A percentile compares a stretch with the other conserved stretches of the same genome.
Conservation (phyloP, 1,140 invertebrate genomes). For the Brachionus rubens region DNA sequence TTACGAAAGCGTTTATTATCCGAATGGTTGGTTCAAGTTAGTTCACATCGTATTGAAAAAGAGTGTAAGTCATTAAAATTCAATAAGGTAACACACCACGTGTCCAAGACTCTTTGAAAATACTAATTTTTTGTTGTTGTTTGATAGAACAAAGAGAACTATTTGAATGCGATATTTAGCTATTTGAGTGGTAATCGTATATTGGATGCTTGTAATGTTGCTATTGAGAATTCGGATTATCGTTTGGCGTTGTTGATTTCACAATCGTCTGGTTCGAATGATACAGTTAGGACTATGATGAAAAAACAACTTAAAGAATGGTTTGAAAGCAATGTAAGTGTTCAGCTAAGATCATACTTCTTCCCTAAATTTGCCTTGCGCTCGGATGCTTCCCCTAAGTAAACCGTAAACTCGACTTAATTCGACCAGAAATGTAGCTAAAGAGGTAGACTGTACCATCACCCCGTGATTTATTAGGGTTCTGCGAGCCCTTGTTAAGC, state of each 20-base stretch:
- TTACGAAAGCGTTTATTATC: conserved; percentile 5
- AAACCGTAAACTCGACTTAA: no score
- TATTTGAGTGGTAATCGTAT: conserved; percentile 41
- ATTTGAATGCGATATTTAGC: conserved; percentile 18
- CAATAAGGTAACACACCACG: conserved; percentile 1
- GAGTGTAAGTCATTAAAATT: conserved; percentile 30
- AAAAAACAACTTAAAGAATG: conserved; percentile 39
- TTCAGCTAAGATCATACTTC: no score
- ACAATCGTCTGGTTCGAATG: conserved; percentile 14
- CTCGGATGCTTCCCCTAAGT: no score
- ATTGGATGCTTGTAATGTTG: conserved; percentile 31
- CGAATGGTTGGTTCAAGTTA: conserved; percentile 17
- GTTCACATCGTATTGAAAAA: conserved; percentile 28
- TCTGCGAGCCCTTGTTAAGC: no score
- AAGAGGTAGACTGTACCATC: no score
- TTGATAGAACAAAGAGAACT: conserved; percentile 34
- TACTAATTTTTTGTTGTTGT: no score
- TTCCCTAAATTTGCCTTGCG: no score
- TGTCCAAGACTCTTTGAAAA: no score
- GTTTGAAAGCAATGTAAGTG: conserved; percentile 21
- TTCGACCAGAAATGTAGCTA: no score
- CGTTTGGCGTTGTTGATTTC: conserved; percentile 17
- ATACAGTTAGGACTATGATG: conserved; percentile 18
- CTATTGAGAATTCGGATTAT: conserved; percentile 32
- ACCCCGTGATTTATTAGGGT: no score